Evolutionary conservation across 2,797 vertebrate genomes (phyloP).

Genomic region (Microtus californicus): DNA sequence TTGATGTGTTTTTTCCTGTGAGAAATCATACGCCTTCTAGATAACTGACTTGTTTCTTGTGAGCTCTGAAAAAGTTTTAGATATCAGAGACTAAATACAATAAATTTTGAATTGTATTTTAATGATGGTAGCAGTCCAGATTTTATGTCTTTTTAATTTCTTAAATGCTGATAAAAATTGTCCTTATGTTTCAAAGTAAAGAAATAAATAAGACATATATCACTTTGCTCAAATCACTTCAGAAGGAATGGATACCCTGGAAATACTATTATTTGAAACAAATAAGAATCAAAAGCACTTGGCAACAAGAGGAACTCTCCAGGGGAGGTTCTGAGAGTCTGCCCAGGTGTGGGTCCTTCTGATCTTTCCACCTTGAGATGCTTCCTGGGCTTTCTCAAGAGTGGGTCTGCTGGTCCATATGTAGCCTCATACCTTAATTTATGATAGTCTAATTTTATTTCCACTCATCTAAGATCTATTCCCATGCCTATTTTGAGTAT

Average conservation of each 20-base stretch:
- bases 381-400: not conserved
- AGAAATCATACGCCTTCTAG: not conserved
- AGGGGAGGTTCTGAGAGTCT: fast-evolving
- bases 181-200: not conserved
- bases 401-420: not conserved
- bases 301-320: too few relatives aligned
- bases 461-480: fast-evolving
- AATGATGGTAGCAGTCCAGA: not conserved
- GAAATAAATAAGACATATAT: not conserved
- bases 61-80: not conserved
- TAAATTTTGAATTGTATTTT: not conserved
- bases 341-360: too few relatives aligned
- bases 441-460: not conserved
- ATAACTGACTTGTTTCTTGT: not conserved
- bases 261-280: not conserved
- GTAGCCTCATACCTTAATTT: not conserved
- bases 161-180: not conserved
- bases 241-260: not conserved
- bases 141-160: not conserved
- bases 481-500: not conserved
- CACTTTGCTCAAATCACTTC: not conserved
- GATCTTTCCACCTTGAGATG: not conserved
- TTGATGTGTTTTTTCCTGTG: not conserved
- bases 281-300: not conserved
- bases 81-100: not conserved